Base-by-base conservation (phyloP, 92 coral and sea anemone species). In the Actinostola sp. region DNA sequence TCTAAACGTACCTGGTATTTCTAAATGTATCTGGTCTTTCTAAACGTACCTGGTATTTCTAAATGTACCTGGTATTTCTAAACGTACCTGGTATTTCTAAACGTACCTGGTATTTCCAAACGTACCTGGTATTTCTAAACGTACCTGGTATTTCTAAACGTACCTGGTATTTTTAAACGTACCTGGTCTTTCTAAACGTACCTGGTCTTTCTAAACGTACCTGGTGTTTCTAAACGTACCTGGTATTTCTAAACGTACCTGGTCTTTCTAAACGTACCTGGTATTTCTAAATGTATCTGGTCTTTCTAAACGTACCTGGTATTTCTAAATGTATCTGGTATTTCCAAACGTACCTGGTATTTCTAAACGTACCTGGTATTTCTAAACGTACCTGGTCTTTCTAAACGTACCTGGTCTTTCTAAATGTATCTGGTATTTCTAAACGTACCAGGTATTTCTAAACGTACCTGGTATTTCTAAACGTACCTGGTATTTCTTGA, bases 121-220 rank as follows among this genome's bases (percentile, higher is more conserved):
- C 98, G 80, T n/a, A n/a, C n/a, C n/a, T 39, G 45, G 45, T 7
- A 39, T 39, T 39, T 39, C n/a, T n/a, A n/a, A n/a, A n/a, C n/a
- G n/a, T n/a, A 20, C 54, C 54, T 6, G 54, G 24, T 48, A n/a
- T n/a, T n/a, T 14, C 8, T 3, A 14, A 48, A 7, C 12, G 21
- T 10, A 25, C 6, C 25, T 16, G 31, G 10, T 32, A n/a, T 17
- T 17, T 0, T 12, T n/a, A n/a, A n/a, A n/a, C 53, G 50, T 82
- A 93, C 98, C 86, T 93, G 98, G 70, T 74, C 90, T 20, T 87
- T 93, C 78, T 90, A 88, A 28, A 93, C 98, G 80, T n/a, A n/a
- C n/a, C n/a, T 39, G 45, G 45, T 7, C 7, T 39, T 39, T 39
- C n/a, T n/a, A n/a, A n/a, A n/a, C n/a, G n/a, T n/a, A 20, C 54